Evolutionary conservation across 2,797 vertebrate species (phyloP), one percentile per base, ranked within the genome.

Genomic region (Sphenopsis melanotis): DNA sequence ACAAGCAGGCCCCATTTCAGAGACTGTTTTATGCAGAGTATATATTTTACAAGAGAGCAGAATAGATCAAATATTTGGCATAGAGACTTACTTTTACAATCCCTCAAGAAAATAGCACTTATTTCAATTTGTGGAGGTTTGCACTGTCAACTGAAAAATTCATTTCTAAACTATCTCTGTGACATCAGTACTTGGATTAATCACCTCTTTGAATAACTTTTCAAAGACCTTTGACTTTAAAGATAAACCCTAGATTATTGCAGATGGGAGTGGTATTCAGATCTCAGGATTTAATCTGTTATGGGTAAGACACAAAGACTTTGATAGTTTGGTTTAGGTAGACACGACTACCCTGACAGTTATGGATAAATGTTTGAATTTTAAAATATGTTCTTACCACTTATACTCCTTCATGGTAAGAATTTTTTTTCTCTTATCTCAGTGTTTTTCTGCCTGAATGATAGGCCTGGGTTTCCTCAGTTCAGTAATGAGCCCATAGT

Each of bases 61-160:
- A 88, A 94, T 82, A 89, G 56, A 86, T 79, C 86, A 94, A 89
- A 93, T 95, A 93, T 95, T 96, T 96, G 95, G 64, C 68, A 59
- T 19, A 88, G 76, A 89, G 59, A 60, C 83, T 94, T 90, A 50
- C 47, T 74, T 87, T 94, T 78, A 68, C 63, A 71, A n/a, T 83
- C 83, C 64, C 87, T 92, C 83, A 90, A 89, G 90, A 86, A 95
- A 87, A 87, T 42, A 63, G 50, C 68, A 50, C 59, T 94, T 93
- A 76, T 66, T 95, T 83, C 87, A 93, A 57, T 80, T 90, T 87
- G 27, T 69, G 87, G 56, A 78, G 64, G 44, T 30, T 80, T 84
- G 47, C 37, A 77, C 16, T 69, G n/a, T 91, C 72, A 86, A 68
- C 63, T 77, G 64, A 53, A 89, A 91, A 87, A 89, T 60, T 81